Percentiles rank a stretch among this genome's conserved stretches.
These are phyloP conservation scores for Triplophysa tibetana DNA, from an alignment of 2,113 vertebrate species.

Conservation along the genomic window DNA sequence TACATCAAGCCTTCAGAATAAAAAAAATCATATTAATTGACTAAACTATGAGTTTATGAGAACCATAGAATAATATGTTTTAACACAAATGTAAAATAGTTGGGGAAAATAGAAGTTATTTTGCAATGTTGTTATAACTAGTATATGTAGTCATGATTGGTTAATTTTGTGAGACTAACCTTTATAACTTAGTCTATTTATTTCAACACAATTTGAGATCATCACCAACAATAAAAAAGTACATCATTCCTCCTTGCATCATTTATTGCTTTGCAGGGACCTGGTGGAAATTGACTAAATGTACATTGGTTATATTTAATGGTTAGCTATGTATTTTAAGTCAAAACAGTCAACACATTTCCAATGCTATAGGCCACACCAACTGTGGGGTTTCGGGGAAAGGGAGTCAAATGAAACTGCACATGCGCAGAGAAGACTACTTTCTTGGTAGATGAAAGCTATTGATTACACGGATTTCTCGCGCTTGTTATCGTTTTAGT, in stretches of 20 bases:
- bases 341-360: background rate
- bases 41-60: background rate
- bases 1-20: no score
- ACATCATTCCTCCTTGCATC: no score
- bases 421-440: slow-evolving; percentile 27
- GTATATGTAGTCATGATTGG: background rate
- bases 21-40: no score
- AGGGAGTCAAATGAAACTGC: slow-evolving; percentile 16
- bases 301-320: background rate
- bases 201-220: no score
- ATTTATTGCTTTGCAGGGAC: no score
- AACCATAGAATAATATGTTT: background rate
- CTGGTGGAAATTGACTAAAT: no score
- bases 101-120: background rate
- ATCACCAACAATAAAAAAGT: no score
- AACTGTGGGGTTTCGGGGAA: background rate
- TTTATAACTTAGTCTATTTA: background rate
- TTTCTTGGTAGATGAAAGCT: slow-evolving; percentile 25
- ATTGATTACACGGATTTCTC: slow-evolving; percentile 37
- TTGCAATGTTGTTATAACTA: no score
- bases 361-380: background rate
- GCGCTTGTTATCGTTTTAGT: background rate
- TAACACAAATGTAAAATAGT: background rate
- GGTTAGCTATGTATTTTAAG: background rate
- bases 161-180: background rate